These are phyloP conservation scores for Himalopsyche tibetana DNA, from an alignment of 2,888 invertebrate genomes.

Conservation along the genomic window DNA sequence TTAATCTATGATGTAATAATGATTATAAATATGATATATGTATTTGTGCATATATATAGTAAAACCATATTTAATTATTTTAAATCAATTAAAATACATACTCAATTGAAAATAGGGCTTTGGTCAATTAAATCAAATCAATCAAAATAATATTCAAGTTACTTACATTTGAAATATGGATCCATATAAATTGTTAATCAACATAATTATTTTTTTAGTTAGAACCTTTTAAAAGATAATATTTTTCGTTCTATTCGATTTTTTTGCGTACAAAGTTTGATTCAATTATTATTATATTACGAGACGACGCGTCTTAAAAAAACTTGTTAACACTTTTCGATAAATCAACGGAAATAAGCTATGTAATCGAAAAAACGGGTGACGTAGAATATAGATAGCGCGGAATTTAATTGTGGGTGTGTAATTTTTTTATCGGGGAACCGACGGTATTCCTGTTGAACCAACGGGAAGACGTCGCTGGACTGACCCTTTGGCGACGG, in stretches of 20 bases:
- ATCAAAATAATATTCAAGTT: not conserved
- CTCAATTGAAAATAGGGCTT: not conserved
- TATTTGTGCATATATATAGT: no score
- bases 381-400: not conserved
- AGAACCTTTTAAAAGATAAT: not conserved
- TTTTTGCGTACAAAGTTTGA: not conserved
- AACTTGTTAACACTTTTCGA: not conserved
- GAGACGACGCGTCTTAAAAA: not conserved
- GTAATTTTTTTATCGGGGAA: not conserved
- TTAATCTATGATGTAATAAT: no score
- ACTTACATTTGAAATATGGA: constrained; percentile 56
- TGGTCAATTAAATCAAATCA: no score
- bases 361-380: not conserved
- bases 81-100: not conserved
- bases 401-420: not conserved
- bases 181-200: constrained; percentile 49
- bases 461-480: constrained; percentile 39
- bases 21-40: no score
- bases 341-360: not conserved
- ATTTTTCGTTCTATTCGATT: not conserved
- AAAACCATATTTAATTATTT: no score
- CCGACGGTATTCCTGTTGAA: not conserved
- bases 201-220: constrained; percentile 32
- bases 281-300: not conserved
- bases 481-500: constrained; percentile 34